These are phyloP conservation scores for Donacobius atricapilla DNA, from an alignment of 2,113 vertebrate species.

Conservation along the genomic window DNA sequence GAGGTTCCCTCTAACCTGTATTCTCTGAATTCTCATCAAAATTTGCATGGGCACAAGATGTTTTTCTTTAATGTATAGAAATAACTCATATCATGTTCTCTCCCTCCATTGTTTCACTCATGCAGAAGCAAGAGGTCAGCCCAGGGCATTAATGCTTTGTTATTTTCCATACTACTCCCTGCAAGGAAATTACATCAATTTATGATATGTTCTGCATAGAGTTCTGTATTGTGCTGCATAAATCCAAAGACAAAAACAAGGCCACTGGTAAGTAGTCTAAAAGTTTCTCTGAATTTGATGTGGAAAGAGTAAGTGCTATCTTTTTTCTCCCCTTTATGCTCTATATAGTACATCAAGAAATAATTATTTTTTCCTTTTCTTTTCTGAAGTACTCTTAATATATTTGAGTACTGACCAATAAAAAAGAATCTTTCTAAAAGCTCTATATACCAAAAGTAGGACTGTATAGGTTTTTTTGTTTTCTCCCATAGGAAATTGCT, in stretches of 20 bases:
- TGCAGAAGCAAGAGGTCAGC: background rate
- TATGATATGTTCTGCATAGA: background rate
- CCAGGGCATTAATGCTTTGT: background rate
- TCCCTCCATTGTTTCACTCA: background rate
- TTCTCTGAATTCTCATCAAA: background rate
- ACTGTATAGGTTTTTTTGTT: background rate
- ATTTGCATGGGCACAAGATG: background rate
- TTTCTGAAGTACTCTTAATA: background rate
- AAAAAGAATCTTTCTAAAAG: background rate
- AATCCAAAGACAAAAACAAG: background rate
- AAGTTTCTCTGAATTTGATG: background rate
- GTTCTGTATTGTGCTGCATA: background rate
- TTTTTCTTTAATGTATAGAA: background rate
- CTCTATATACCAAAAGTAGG: background rate
- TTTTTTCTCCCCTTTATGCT: background rate
- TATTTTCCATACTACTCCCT: background rate
- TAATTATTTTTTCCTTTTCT: background rate
- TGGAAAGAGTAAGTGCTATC: background rate
- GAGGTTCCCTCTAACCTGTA: background rate
- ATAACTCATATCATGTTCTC: background rate
- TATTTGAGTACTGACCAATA: background rate
- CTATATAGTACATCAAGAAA: background rate
- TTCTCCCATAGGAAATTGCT: background rate
- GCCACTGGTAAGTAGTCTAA: background rate
- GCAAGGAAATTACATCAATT: background rate